Percentiles rank a stretch among this genome's conserved stretches.
phyloP scores from a whole-genome alignment of 2,113 vertebrate species.

The Rhipidura dahli region DNA sequence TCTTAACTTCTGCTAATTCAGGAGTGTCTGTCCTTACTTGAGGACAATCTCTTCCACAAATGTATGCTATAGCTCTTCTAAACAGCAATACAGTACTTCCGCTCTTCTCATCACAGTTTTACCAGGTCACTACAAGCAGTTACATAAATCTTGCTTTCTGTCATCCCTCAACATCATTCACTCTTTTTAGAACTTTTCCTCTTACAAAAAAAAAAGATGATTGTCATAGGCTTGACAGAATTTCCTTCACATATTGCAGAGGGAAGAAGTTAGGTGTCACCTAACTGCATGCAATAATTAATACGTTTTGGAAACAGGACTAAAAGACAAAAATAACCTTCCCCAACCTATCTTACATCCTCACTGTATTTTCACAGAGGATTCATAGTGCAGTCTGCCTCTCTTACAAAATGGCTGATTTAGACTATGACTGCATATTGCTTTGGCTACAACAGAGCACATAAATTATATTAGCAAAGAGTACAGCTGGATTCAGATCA shows the following conservation, averaged over 20 bases:
- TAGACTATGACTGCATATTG: neutral
- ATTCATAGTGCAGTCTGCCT: neutral
- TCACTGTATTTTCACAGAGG: neutral
- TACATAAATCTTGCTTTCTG: neutral
- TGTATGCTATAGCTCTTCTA: neutral
- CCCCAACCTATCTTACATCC: neutral
- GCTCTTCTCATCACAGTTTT: neutral
- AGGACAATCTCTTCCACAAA: neutral
- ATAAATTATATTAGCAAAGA: neutral
- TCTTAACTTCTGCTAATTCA: conserved; percentile 20
- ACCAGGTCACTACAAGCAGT: neutral
- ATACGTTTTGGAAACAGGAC: neutral
- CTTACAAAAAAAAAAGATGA: neutral
- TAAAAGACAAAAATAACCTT: neutral
- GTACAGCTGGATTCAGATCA: neutral
- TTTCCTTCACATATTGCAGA: neutral
- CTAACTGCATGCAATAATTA: neutral
- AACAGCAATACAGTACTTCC: neutral
- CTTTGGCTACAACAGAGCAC: neutral
- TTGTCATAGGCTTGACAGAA: neutral
- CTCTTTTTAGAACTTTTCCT: neutral
- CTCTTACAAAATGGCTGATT: neutral
- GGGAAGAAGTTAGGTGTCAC: neutral
- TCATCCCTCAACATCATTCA: neutral
- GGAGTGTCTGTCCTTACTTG: neutral